Evolutionary conservation across 2,113 vertebrate species (phyloP).

Genomic region (Cebidichthys violaceus): DNA sequence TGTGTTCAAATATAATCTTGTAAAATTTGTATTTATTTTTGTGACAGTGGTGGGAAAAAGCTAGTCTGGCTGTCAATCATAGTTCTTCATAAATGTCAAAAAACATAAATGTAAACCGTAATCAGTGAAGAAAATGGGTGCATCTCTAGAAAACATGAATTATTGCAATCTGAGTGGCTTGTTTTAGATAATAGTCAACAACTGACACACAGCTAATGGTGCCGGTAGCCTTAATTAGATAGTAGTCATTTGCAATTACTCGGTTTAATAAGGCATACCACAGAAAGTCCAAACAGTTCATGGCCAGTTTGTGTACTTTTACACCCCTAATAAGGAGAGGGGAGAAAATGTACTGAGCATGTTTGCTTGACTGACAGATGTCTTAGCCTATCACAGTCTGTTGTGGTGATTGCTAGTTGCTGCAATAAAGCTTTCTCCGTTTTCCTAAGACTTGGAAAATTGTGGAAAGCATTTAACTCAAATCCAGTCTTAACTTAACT

Average conservation of each 20-base stretch:
- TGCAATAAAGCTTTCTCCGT: not conserved
- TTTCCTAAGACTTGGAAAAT: not conserved
- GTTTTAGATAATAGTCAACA: not conserved
- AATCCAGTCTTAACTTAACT: not conserved
- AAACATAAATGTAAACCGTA: too few species aligned
- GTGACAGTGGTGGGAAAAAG: too few species aligned
- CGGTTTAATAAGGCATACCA: not conserved
- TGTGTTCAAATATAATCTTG: too few species aligned
- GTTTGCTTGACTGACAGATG: constrained; percentile 13
- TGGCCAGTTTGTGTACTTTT: too few species aligned
- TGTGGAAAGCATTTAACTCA: not conserved
- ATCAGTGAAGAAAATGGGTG: too few species aligned
- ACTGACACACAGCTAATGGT: not conserved
- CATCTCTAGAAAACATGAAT: too few species aligned
- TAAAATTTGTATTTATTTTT: too few species aligned
- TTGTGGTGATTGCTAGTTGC: too few species aligned
- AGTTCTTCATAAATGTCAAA: too few species aligned
- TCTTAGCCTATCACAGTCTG: not conserved
- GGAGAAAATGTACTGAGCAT: not conserved
- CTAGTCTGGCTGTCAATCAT: too few species aligned
- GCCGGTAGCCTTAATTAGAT: not conserved
- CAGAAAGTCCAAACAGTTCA: too few species aligned
- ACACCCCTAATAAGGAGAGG: too few species aligned
- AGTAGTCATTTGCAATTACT: not conserved
- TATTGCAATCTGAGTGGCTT: not conserved